Evolutionary conservation across 2,888 invertebrate species (phyloP), one percentile per base, ranked within the genome.

Genomic region (Rhopalosiphum nymphaeae): DNA sequence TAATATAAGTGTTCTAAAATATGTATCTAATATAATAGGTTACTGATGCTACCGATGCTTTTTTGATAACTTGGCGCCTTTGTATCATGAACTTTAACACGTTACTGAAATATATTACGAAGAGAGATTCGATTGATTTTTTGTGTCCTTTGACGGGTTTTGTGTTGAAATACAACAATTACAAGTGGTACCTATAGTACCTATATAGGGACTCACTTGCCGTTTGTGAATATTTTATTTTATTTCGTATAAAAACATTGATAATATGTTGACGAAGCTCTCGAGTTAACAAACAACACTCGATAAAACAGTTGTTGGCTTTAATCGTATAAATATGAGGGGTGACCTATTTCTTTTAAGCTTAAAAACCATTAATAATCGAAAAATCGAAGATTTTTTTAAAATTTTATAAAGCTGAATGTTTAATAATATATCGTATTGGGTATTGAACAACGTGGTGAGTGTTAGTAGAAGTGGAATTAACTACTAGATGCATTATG

Each of bases 221-320:
- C 57, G 42, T 57, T 57, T 57, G 42, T 16, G 1, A 57, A 56
- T 42, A 29, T 78, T 44, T 26, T 89, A 26, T 89, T 89, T 42
- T 26, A 29, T 57, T 57, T 56, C 1, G 25, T 53, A 49, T 16
- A 36, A n/a, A 53, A 26, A 89, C 13, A 36, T 53, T 29, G 56
- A 53, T 36, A 89, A 42, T 44, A 26, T 44, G 89, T 44, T 44
- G 61, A 89, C 89, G 21, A 89, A 89, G 89, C 57, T 89, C 57
- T 89, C 10, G 89, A 89, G 44, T 89, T 61, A 44, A 89, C 21
- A 78, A 78, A 89, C 13, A 25, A 16, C 44, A 44, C 89, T 78
- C 21, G 36, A 61, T 57, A 26, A 89, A 89, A 56, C 57, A 11
- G 89, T 29, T 36, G 89, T 89, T 21, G 89, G 29, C 44, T 61